Evolutionary conservation across 2,888 invertebrate genomes (phyloP), one percentile per base, ranked within the genome.

Genomic region (Tenthredo mesomela): DNA sequence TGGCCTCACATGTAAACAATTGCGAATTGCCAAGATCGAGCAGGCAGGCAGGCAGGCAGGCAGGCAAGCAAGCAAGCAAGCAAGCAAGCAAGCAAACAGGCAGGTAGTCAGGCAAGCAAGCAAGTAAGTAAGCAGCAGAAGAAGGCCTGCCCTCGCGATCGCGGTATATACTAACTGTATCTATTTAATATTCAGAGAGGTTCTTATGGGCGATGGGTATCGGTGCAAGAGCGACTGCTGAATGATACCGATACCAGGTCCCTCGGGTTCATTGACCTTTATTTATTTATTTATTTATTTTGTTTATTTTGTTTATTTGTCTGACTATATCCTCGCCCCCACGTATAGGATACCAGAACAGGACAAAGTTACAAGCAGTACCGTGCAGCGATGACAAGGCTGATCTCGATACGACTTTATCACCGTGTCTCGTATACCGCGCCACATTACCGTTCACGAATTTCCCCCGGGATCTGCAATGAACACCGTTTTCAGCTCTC

Each of bases 1-100:
- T 91, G 92, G 90, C 92, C 93, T 93, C 91, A 89, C 89, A 91
- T 92, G 92, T 93, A 93, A 93, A 93, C 93, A 93, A 92, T 93
- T 91, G 89, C 89, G 89, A 90, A 91, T 90, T 89, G 89, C 89
- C 43, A 29, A 58, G 10, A 21, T 18, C 54, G 21, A 21, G 1
- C 43, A 47, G 43, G 40, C 40, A 40, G 9, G 40, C 40, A 37
- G 37, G 37, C 37, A 37, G 5, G 37, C 37, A 37, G n/a, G 3
- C n/a, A 18, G 10, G 18, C 18, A 50, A 3, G 15, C 18, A 9
- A 15, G 37, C 18, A 6, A 54, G 5, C 0, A 18, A 18, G 5
- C n/a, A n/a, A 9, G n/a, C n/a, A n/a, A 65, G 21, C 25, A 25
- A 40, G 40, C 40, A 33, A 43, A 29, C 29, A 2, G 43, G 43